Conservation (phyloP, 2,797 vertebrate species). For the Melanotaenia parkinsoni region DNA sequence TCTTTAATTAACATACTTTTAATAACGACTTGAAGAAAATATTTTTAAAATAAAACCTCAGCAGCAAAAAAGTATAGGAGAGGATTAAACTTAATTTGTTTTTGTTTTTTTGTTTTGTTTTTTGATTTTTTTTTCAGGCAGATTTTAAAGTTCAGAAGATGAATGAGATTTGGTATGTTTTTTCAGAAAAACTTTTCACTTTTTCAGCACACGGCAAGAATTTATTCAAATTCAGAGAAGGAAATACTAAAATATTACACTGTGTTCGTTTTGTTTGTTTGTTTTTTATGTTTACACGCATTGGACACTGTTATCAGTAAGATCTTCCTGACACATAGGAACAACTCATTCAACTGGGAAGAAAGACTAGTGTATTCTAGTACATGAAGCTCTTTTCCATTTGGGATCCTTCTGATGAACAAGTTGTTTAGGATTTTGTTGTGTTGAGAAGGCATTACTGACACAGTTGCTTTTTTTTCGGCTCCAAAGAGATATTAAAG, state of each 20-base stretch:
- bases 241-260: not conserved
- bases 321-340: not conserved
- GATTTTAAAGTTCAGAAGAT: not conserved
- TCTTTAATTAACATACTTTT: slow-evolving; percentile 2
- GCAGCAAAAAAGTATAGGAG: not conserved
- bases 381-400: not conserved
- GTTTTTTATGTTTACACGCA: not conserved
- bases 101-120: not conserved
- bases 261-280: not conserved
- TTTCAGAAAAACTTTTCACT: not conserved
- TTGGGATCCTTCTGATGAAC: not conserved
- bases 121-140: not conserved
- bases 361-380: not conserved
- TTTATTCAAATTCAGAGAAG: not conserved
- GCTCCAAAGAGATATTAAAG: not conserved
- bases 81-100: not conserved
- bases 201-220: not conserved
- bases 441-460: not conserved
- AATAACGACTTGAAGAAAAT: not conserved
- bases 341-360: not conserved
- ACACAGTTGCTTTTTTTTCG: not conserved
- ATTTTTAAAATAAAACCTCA: slow-evolving; percentile 4
- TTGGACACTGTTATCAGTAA: not conserved
- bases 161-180: not conserved
- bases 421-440: not conserved